Conservation (phyloP, 2,888 invertebrate genomes). For the Rhagophthalmus giganteus region DNA sequence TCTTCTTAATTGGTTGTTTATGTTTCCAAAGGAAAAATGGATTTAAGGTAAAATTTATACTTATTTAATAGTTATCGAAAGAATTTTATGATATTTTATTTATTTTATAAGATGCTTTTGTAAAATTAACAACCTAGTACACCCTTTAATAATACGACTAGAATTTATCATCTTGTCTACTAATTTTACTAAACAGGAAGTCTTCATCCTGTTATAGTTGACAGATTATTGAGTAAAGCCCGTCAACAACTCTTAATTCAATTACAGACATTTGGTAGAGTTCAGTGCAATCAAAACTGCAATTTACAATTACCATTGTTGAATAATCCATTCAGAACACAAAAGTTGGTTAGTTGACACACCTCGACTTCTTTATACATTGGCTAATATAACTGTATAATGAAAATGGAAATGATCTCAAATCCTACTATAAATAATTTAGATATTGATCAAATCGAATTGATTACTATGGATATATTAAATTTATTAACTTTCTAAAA, state of each 20-base stretch:
- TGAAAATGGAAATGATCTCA: too few relatives aligned
- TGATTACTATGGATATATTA: too few relatives aligned
- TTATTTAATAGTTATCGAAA: too few relatives aligned
- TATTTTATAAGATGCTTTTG: too few relatives aligned
- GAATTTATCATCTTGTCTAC: slow-evolving; percentile 8
- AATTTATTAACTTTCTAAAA: too few relatives aligned
- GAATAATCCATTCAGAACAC: not conserved
- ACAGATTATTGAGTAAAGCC: slow-evolving; percentile 6
- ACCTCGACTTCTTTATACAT: too few relatives aligned
- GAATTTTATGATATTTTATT: too few relatives aligned
- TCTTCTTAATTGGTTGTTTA: slow-evolving; percentile 51
- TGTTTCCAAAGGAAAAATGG: slow-evolving; percentile 56
- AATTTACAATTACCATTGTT: not conserved
- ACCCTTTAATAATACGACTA: too few relatives aligned
- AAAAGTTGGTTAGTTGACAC: not conserved
- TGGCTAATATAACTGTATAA: too few relatives aligned
- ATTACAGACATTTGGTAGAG: not conserved
- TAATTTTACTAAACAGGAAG: slow-evolving; percentile 30
- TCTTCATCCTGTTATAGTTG: slow-evolving; percentile 33
- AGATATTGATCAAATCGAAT: too few relatives aligned
- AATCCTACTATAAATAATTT: too few relatives aligned
- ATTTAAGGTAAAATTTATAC: slow-evolving; percentile 55
- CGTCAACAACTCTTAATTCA: not conserved
- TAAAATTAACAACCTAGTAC: too few relatives aligned
- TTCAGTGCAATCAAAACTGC: not conserved